These are phyloP conservation scores for Scleropages formosus DNA, from an alignment of 2,797 vertebrate species.

Conservation along the genomic window DNA sequence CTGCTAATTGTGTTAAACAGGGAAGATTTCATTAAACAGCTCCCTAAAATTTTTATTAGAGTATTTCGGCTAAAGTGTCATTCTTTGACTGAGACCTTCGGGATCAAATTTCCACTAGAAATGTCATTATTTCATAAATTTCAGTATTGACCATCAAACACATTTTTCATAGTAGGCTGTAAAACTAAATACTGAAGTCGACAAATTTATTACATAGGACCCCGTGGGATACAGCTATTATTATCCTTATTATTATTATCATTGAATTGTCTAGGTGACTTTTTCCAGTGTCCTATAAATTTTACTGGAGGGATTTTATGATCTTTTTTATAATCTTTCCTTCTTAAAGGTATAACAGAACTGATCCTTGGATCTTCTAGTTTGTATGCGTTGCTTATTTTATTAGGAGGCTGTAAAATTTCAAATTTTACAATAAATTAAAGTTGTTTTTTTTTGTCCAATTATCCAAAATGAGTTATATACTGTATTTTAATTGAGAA, in stretches of 20 bases:
- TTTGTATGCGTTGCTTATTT: too few relatives aligned
- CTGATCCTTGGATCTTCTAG: too few relatives aligned
- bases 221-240: constrained; percentile 15
- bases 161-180: not conserved
- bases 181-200: not conserved
- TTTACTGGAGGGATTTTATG: too few relatives aligned
- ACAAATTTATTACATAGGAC: constrained; percentile 10
- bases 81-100: constrained; percentile 8
- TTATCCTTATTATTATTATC: not conserved
- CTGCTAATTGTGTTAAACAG: constrained; percentile 15
- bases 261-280: too few relatives aligned
- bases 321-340: too few relatives aligned
- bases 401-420: too few relatives aligned
- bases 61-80: not conserved
- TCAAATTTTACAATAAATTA: too few relatives aligned
- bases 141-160: not conserved
- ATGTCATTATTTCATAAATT: not conserved
- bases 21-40: constrained; percentile 21
- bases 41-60: constrained; percentile 14
- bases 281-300: too few relatives aligned
- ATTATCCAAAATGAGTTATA: too few relatives aligned
- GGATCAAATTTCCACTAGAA: constrained; percentile 5
- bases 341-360: too few relatives aligned
- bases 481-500: too few relatives aligned
- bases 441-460: too few relatives aligned